phyloP scores from a whole-genome alignment of 2,113 vertebrate genomes.

The Mystacornis crossleyi region DNA sequence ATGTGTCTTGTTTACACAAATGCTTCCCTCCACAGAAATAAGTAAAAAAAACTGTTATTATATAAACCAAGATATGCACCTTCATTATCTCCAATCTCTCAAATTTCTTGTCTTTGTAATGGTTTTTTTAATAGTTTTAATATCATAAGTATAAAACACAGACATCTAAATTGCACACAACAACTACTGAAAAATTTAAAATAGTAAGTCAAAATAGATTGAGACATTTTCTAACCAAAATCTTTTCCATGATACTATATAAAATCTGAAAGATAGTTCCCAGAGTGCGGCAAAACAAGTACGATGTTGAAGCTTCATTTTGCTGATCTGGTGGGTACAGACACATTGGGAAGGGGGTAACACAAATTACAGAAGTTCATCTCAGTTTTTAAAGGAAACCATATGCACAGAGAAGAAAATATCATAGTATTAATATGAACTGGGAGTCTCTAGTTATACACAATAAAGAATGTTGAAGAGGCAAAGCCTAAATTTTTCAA shows the following conservation, averaged over 20 bases:
- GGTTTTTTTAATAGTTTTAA: neutral
- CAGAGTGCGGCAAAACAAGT: neutral
- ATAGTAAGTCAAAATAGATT: neutral
- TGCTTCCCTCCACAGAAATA: neutral
- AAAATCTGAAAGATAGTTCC: neutral
- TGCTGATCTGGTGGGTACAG: neutral
- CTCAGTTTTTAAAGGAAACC: neutral
- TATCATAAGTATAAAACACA: neutral
- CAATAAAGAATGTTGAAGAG: neutral
- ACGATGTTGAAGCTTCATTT: neutral
- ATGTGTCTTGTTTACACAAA: neutral
- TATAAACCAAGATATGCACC: neutral
- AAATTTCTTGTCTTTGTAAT: neutral
- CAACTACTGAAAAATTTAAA: neutral
- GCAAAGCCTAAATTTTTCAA: neutral
- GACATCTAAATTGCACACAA: neutral
- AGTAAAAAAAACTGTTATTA: fast-evolving
- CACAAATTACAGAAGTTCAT: neutral
- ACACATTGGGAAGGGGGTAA: neutral
- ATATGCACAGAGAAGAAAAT: neutral
- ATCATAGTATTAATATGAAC: neutral
- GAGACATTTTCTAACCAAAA: neutral
- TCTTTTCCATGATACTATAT: neutral
- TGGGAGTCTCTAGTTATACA: neutral
- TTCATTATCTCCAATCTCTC: neutral